Evolutionary conservation across 2,888 invertebrate genomes (phyloP).

Genomic region (Pseudococcus longispinus): DNA sequence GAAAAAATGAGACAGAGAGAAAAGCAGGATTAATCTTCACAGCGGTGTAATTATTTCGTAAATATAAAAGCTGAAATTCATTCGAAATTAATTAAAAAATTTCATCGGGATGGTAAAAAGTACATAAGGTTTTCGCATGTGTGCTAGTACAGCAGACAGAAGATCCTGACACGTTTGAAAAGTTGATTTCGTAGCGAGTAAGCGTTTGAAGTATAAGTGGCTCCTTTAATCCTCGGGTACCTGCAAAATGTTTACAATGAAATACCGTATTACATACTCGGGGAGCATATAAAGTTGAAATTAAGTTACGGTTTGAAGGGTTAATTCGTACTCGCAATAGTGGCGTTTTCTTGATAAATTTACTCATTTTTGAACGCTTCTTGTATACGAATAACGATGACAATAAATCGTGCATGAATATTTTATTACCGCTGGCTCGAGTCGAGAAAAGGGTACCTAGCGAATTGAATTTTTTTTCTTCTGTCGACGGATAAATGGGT

Average conservation of each 20-base stretch:
- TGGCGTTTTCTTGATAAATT: background rate
- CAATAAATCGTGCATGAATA: background rate
- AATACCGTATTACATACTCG: background rate
- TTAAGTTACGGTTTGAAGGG: background rate
- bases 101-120: background rate
- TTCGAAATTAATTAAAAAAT: slow-evolving; percentile 16
- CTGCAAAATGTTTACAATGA: slow-evolving; percentile 1
- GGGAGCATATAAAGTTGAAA: slow-evolving; percentile 11
- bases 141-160: background rate
- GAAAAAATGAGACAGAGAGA: background rate
- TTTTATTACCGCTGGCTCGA: background rate
- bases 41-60: background rate
- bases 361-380: background rate
- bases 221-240: slow-evolving; percentile 22
- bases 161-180: slow-evolving; percentile 24
- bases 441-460: background rate
- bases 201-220: slow-evolving; percentile 24
- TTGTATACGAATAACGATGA: background rate
- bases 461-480: no score
- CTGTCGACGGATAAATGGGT: background rate
- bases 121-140: background rate
- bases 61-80: background rate
- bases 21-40: background rate
- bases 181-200: slow-evolving; percentile 21
- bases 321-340: background rate